Base-by-base conservation (phyloP, 2,797 vertebrate genomes). In the Sternotherus odoratus region DNA sequence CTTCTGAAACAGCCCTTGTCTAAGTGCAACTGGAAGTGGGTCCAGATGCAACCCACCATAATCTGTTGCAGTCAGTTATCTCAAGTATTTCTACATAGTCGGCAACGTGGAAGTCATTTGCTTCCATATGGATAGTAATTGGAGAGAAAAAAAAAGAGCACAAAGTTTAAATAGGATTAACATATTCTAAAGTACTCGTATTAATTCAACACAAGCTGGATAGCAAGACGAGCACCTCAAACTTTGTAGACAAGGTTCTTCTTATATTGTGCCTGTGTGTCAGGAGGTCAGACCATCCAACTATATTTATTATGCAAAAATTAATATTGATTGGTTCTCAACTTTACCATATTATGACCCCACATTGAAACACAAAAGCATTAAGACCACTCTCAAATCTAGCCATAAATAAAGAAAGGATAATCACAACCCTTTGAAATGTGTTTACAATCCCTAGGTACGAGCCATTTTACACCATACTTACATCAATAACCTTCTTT, bases 401-500 rank as follows among this genome's bases (percentile, higher is more conserved):
- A 66, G 19, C n/a, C n/a, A 66, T 36, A 36, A 66, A 11, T 17
- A 88, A 92, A 26, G 28, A 93, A 90, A 48, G 7, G 26, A 92
- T 2, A 80, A 57, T 11, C 51, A 26, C 57, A 92, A 80, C 26
- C 51, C 33, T 36, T 78, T 39, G 39, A 90, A 86, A 82, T 10
- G 28, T 74, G 3, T 24, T 43, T 56, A 79, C 10, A 86, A 88
- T 69, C 4, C 12, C 54, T 75, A 89, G 28, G 28, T 33, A 36
- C 48, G n/a, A 1, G 69, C 43, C 46, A 63, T 16, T 77, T 33
- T 4, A 2, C 9, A 66, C 50, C 74, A 89, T 96, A 99, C 99
- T 99, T 98, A 99, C 99, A 97, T 99, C 99, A 87, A 99, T 98
- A 94, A 99, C 98, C 95, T 99, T 99, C 98, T 99, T 99, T n/a